Evolutionary conservation across 2,113 vertebrate genomes (phyloP).

Genomic region (Ranitomeya variabilis): DNA sequence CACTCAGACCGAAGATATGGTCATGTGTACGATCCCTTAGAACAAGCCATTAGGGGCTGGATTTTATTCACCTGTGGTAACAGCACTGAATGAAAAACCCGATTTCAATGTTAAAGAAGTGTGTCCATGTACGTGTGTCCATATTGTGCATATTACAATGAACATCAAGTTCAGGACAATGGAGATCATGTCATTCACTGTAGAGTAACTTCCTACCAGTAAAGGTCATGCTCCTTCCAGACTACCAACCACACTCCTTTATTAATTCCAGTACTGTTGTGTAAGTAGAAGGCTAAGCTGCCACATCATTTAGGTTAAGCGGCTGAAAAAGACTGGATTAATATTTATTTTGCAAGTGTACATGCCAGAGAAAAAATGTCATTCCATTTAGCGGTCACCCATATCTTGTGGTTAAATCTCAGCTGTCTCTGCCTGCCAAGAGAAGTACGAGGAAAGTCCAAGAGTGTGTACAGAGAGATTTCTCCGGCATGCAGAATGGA

Average conservation of each 20-base stretch:
- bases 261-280: neutral
- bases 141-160: neutral
- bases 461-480: neutral
- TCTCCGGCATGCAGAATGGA: neutral
- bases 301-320: conserved; percentile 3
- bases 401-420: conserved; percentile 16
- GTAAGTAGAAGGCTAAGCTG: neutral
- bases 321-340: neutral
- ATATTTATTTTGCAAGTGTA: conserved; percentile 21
- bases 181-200: neutral
- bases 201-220: neutral
- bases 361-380: conserved; percentile 20
- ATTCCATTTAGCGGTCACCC: neutral
- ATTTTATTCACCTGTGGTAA: no score
- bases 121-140: no score
- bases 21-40: no score
- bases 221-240: neutral
- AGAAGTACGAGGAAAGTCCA: neutral
- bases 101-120: no score
- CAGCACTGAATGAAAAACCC: no score
- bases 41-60: no score
- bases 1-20: no score
- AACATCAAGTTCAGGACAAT: neutral
- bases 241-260: neutral
- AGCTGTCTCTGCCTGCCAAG: conserved; percentile 13